These are phyloP conservation scores for Spilarctia lutea DNA, from an alignment of 2,888 invertebrate genomes.

Conservation along the genomic window DNA sequence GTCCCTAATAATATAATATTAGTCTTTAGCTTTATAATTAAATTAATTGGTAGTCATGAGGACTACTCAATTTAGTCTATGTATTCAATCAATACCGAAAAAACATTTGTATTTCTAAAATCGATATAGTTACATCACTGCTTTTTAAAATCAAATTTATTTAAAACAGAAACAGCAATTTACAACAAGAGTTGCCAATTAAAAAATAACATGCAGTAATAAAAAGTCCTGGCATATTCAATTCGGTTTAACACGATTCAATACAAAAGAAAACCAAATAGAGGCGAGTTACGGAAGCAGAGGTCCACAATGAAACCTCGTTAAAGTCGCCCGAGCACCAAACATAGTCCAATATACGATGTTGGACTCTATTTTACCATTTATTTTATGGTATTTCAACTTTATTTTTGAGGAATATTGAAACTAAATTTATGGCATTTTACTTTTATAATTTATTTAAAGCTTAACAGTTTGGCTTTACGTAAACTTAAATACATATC, in stretches of 20 bases:
- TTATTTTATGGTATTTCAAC: conserved; percentile 10
- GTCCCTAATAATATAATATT: no score
- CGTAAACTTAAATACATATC: not conserved
- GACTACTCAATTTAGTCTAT: no score
- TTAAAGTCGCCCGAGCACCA: conserved; percentile 16
- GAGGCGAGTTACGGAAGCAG: conserved; percentile 10
- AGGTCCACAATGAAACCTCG: conserved; percentile 1
- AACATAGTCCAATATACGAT: conserved; percentile 8
- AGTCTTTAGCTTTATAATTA: no score
- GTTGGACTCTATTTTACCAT: not conserved
- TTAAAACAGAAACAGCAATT: not conserved
- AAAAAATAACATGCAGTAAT: not conserved
- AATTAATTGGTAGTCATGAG: no score
- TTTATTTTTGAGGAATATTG: conserved; percentile 8
- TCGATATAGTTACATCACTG: no score
- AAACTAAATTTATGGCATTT: not conserved
- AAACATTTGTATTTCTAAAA: not conserved
- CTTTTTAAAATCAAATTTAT: no score
- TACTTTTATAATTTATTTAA: not conserved
- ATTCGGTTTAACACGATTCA: not conserved
- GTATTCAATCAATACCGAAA: no score
- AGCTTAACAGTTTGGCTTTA: not conserved
- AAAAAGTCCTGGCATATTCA: not conserved
- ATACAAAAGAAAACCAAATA: conserved; percentile 11
- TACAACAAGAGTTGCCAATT: not conserved